Evolutionary conservation across 2,113 vertebrate genomes (phyloP).

Genomic region (Stegastes partitus): DNA sequence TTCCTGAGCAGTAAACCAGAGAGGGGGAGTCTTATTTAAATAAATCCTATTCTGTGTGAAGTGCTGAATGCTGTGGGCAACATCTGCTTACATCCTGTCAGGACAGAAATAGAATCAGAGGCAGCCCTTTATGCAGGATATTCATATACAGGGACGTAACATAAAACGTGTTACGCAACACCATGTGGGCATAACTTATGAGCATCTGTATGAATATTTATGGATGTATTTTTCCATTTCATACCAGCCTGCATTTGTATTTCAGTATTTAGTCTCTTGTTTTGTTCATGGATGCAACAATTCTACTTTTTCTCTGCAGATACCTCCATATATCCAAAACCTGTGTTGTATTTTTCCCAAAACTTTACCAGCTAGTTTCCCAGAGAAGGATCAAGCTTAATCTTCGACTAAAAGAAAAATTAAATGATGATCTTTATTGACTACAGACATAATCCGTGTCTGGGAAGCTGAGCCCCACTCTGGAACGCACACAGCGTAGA

Average conservation of each 20-base stretch:
- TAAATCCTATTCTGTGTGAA: no score
- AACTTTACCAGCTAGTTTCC: no score
- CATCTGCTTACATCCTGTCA: not conserved
- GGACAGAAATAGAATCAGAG: not conserved
- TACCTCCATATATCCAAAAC: not conserved
- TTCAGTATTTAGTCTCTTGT: not conserved
- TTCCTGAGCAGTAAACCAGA: not conserved
- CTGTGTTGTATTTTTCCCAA: no score
- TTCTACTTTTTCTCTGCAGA: not conserved
- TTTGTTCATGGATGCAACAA: not conserved
- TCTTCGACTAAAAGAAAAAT: no score
- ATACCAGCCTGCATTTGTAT: not conserved
- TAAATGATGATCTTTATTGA: no score
- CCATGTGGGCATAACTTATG: not conserved
- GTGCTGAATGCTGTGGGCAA: no score
- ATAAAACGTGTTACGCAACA: not conserved
- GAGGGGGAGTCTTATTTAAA: not conserved
- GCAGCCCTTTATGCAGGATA: constrained; percentile 20
- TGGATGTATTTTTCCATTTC: not conserved
- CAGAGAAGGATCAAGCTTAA: no score
- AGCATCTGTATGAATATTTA: constrained; percentile 21
- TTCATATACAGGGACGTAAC: not conserved
- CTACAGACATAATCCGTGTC: no score
- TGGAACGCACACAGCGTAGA: not conserved
- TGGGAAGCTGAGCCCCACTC: no score